A percentile compares a stretch with the other conserved stretches of the same genome.
Conservation (phyloP, 2,888 invertebrate species). For the Drosophila siamana region DNA sequence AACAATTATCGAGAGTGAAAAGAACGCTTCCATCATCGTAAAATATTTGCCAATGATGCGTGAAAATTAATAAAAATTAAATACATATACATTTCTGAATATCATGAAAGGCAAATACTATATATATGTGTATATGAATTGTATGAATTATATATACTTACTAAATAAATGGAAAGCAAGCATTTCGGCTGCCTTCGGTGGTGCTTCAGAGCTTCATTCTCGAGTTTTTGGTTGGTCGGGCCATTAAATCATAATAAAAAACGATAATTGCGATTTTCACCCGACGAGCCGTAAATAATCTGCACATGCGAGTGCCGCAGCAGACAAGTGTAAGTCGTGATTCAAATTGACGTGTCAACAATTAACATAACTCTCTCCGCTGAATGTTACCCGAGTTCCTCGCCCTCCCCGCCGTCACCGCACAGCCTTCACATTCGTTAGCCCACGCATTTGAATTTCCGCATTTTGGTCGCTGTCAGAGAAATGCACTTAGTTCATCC, state of each 20-base stretch:
- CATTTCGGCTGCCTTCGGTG: constrained; percentile 31
- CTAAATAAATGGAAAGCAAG: constrained; percentile 31
- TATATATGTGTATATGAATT: too few species aligned
- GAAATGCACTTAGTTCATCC: constrained; percentile 49
- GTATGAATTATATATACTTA: constrained; percentile 7
- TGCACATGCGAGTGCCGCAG: constrained; percentile 55
- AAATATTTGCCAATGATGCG: constrained; percentile 77
- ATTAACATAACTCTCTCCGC: constrained; percentile 79
- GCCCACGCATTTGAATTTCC: constrained; percentile 75
- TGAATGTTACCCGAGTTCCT: constrained; percentile 5
- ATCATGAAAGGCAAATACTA: constrained; percentile 35
- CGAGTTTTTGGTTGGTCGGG: constrained; percentile 42
- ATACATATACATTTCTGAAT: constrained; percentile 28
- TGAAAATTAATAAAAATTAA: constrained; percentile 78
- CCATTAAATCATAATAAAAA: constrained; percentile 83
- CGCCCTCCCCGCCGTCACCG: too few species aligned
- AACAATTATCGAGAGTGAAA: constrained; percentile 78
- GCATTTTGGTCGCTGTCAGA: constrained; percentile 50
- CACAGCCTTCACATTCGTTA: not conserved
- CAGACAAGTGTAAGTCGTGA: constrained; percentile 84
- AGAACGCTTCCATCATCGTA: constrained; percentile 79
- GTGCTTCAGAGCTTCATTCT: constrained; percentile 18
- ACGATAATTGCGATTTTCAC: constrained; percentile 84
- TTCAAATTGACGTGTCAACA: constrained; percentile 82
- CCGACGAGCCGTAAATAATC: constrained; percentile 79